Percentiles rank a stretch among this genome's conserved stretches.
Conservation (phyloP, 2,113 vertebrate genomes). For the Amazona guildingii region DNA sequence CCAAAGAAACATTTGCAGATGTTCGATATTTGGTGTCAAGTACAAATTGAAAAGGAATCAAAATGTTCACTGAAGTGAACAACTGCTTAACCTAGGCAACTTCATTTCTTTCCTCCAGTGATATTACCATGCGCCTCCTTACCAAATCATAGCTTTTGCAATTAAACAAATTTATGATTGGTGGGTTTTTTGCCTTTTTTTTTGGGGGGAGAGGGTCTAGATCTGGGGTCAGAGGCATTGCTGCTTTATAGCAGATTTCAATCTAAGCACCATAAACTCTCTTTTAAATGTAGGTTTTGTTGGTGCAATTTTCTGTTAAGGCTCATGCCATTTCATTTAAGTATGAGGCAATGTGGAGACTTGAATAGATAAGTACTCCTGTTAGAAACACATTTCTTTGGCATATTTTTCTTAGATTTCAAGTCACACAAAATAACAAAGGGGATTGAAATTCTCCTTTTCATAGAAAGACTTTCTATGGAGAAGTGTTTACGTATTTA, state of each 20-base stretch:
- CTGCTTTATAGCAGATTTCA: background rate
- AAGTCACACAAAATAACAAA: background rate
- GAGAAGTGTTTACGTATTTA: background rate
- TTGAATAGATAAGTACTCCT: background rate
- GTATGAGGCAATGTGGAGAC: background rate
- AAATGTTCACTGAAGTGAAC: background rate
- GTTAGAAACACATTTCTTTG: background rate
- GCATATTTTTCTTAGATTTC: background rate
- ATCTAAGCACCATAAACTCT: background rate
- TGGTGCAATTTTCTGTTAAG: background rate
- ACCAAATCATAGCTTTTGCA: background rate
- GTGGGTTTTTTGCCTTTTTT: background rate
- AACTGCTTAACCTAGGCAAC: background rate
- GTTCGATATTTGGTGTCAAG: background rate
- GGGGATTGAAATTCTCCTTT: background rate
- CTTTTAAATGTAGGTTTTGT: background rate
- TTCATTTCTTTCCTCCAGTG: background rate
- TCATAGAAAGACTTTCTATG: background rate
- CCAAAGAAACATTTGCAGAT: background rate
- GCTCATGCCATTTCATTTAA: background rate
- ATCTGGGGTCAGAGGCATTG: background rate
- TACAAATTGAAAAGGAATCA: background rate
- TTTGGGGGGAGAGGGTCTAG: background rate
- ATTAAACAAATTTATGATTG: background rate
- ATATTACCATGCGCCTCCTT: background rate